phyloP scores from a whole-genome alignment of 2,888 invertebrate species.

The Sarcophaga carnaria region DNA sequence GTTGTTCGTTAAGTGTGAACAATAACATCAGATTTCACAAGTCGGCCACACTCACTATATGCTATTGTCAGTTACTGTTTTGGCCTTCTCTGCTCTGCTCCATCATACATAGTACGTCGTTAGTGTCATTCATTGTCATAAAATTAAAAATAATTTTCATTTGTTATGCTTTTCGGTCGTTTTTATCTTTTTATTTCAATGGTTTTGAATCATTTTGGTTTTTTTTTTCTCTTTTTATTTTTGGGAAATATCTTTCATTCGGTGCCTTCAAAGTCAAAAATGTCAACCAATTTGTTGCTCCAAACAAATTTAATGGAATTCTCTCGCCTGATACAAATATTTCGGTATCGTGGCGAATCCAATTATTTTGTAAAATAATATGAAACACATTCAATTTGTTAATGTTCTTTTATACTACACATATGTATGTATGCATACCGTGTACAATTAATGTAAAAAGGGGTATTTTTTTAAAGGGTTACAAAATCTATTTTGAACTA shows the following conservation, averaged over 20 bases:
- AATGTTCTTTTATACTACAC: not conserved
- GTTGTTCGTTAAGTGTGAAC: conserved; percentile 67
- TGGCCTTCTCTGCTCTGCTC: not conserved
- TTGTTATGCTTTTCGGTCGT: conserved; percentile 75
- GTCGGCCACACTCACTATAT: not conserved
- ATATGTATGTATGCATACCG: not conserved
- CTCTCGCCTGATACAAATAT: not conserved
- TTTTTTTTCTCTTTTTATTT: conserved; percentile 50
- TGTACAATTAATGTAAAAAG: not conserved
- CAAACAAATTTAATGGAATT: conserved; percentile 37
- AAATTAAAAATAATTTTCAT: conserved; percentile 78
- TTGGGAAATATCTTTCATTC: conserved; percentile 64
- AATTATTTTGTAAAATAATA: conserved; percentile 63
- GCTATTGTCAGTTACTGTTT: not conserved
- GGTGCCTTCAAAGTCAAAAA: conserved; percentile 76
- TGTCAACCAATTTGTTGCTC: conserved; percentile 77
- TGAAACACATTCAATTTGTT: conserved; percentile 63
- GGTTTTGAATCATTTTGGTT: not conserved
- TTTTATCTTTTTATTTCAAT: conserved; percentile 70
- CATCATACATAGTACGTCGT: conserved; percentile 2
- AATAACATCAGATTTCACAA: conserved; percentile 65
- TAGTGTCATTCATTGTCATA: conserved; percentile 67
- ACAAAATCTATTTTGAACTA: not conserved
- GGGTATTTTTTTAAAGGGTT: not conserved
- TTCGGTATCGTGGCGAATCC: conserved; percentile 36